phyloP scores from a whole-genome alignment of 1,140 invertebrate species.

The Anastatus disparis region DNA sequence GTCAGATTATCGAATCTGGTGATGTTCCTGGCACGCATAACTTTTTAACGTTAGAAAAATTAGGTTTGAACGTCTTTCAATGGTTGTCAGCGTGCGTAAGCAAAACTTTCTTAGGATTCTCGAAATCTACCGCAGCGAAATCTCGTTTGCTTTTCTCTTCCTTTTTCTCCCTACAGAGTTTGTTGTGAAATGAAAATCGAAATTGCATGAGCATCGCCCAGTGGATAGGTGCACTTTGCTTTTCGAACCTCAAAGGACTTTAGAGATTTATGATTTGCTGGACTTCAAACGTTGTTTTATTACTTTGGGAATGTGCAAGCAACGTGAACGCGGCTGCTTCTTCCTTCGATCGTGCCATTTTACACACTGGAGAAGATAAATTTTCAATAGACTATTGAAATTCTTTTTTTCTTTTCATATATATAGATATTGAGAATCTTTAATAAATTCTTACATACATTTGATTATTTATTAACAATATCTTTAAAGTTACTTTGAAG shows the following conservation, averaged over 20 bases:
- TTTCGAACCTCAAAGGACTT: slow-evolving; percentile 24
- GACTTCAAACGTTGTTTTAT: slow-evolving; percentile 33
- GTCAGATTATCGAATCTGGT: slow-evolving; percentile 34
- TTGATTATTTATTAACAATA: too few relatives aligned
- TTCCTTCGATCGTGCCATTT: not conserved
- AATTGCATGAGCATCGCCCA: slow-evolving; percentile 32
- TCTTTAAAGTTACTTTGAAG: too few relatives aligned
- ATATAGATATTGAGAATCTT: too few relatives aligned
- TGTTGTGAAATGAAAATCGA: slow-evolving; percentile 27
- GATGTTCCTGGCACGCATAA: not conserved
- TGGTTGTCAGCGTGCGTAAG: not conserved
- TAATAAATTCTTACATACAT: too few relatives aligned
- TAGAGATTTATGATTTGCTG: slow-evolving; percentile 23
- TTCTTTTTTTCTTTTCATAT: not conserved
- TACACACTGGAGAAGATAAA: slow-evolving; percentile 2
- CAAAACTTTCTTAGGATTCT: not conserved
- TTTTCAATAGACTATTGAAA: slow-evolving; percentile 26
- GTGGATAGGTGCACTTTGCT: slow-evolving; percentile 14
- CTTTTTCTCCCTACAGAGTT: not conserved
- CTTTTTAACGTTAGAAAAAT: slow-evolving; percentile 39
- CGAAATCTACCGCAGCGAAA: slow-evolving; percentile 8
- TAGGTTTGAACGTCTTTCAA: slow-evolving; percentile 26
- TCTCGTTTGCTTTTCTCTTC: slow-evolving; percentile 8
- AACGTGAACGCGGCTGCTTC: not conserved
- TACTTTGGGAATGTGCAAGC: slow-evolving; percentile 5